Percentiles rank a stretch among this genome's conserved stretches.
Conservation (phyloP, 2,113 vertebrate genomes). For the Protobothrops flavoviridis region DNA sequence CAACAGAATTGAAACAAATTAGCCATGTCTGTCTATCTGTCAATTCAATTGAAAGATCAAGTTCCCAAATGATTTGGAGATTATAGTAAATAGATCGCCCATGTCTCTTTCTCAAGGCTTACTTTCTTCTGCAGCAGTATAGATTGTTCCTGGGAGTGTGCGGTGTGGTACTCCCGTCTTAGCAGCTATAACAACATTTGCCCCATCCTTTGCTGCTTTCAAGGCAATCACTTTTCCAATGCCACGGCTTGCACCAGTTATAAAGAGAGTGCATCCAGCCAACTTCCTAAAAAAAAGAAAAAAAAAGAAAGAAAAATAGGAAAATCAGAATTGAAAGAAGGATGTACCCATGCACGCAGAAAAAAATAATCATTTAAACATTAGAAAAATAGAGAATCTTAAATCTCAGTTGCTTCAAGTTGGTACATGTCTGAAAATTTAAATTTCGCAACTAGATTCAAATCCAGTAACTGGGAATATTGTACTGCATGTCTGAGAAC, state of each 20-base stretch:
- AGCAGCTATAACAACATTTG: conserved; percentile 92
- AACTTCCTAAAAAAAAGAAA: conserved; percentile 77
- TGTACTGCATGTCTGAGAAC: not conserved
- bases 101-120: conserved; percentile 31
- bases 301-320: not conserved
- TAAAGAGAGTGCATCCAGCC: conserved; percentile 90
- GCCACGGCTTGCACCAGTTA: conserved; percentile 93
- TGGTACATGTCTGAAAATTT: not conserved
- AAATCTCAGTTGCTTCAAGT: not conserved
- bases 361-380: not conserved
- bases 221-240: conserved; percentile 96
- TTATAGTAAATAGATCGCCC: not conserved
- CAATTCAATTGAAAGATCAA: not conserved
- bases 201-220: conserved; percentile 93
- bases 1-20: not conserved
- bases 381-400: not conserved
- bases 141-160: conserved; percentile 91
- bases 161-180: conserved; percentile 88
- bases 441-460: not conserved
- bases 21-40: not conserved
- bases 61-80: not conserved
- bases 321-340: not conserved
- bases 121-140: conserved; percentile 92
- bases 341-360: not conserved
- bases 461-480: not conserved